Evolutionary conservation across 2,888 invertebrate genomes (phyloP).

Genomic region (Acanthosepion esculentum): DNA sequence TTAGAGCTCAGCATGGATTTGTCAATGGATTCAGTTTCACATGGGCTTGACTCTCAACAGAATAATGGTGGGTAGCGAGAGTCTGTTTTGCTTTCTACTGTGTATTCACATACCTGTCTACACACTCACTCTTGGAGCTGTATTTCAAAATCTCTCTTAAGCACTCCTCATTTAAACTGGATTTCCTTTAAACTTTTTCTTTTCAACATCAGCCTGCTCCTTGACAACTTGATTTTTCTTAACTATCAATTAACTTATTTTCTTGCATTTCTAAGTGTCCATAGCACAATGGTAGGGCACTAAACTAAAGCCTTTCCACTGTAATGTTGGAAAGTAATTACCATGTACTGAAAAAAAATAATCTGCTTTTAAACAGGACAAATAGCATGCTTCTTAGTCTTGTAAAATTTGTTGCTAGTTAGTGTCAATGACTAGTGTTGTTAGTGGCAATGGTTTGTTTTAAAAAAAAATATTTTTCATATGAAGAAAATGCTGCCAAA

Average conservation of each 20-base stretch:
- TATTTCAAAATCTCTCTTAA: not conserved
- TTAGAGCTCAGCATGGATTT: not conserved
- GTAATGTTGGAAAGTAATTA: not conserved
- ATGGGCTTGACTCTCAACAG: not conserved
- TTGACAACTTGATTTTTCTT: not conserved
- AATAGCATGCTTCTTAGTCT: no score
- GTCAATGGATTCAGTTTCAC: not conserved
- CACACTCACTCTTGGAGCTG: not conserved
- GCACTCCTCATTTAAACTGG: not conserved
- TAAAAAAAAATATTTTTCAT: no score
- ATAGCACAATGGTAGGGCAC: not conserved
- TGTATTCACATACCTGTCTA: not conserved
- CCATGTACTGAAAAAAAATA: not conserved
- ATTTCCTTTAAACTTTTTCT: not conserved
- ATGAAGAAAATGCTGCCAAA: no score
- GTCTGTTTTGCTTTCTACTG: not conserved
- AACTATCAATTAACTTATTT: not conserved
- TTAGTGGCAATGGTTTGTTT: no score
- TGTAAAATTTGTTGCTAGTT: no score
- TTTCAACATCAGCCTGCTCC: not conserved
- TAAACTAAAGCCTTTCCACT: not conserved
- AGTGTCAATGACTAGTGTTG: no score
- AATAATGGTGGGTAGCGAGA: not conserved
- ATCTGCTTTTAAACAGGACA: not conserved
- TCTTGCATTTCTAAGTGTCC: not conserved